Evolutionary conservation across 2,888 invertebrate species (phyloP).

Genomic region (Synanthedon formicaeformis): DNA sequence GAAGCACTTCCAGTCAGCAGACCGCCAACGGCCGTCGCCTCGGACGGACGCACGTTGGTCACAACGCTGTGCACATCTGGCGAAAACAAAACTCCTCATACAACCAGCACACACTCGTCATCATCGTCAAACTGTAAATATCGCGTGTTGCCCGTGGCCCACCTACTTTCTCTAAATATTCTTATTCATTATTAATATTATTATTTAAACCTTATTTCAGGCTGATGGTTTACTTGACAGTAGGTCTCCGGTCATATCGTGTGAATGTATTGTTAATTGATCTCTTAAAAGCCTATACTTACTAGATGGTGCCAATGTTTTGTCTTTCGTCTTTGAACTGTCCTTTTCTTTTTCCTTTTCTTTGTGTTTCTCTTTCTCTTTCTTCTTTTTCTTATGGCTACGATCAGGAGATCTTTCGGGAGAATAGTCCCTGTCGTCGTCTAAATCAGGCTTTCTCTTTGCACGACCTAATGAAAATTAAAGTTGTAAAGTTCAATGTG

Average conservation of each 20-base stretch:
- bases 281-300: slow-evolving; percentile 14
- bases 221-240: too few relatives aligned
- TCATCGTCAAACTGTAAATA: too few relatives aligned
- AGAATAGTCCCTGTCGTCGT: slow-evolving; percentile 43
- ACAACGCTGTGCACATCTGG: slow-evolving; percentile 64
- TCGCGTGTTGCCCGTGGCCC: too few relatives aligned
- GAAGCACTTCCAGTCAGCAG: slow-evolving; percentile 74
- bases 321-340: slow-evolving; percentile 54
- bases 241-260: too few relatives aligned
- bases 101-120: too few relatives aligned
- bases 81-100: too few relatives aligned
- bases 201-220: too few relatives aligned
- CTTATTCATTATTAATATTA: too few relatives aligned
- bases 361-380: slow-evolving; percentile 33
- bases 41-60: slow-evolving; percentile 74
- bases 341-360: slow-evolving; percentile 27
- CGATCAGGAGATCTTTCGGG: slow-evolving; percentile 46
- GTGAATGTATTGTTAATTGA: too few relatives aligned
- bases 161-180: too few relatives aligned
- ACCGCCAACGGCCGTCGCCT: slow-evolving; percentile 79
- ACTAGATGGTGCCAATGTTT: slow-evolving; percentile 62
- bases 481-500: too few relatives aligned
- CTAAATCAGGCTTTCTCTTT: slow-evolving; percentile 19
- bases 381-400: slow-evolving; percentile 50
- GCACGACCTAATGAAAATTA: slow-evolving; percentile 30